These are phyloP conservation scores for Rhyacophila brunnea DNA, from an alignment of 1,140 invertebrate genomes.

Conservation along the genomic window DNA sequence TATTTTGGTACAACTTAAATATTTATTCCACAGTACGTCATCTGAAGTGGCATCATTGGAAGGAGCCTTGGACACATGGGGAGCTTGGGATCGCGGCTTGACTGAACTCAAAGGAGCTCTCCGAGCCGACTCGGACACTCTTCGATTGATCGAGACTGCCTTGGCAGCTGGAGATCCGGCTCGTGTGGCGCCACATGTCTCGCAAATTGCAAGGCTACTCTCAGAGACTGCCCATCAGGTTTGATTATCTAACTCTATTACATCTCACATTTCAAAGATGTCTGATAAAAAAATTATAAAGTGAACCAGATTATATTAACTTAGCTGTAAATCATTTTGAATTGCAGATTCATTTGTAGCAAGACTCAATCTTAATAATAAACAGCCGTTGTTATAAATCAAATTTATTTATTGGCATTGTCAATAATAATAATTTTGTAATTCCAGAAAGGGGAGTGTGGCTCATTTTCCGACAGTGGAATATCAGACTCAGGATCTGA, in stretches of 20 bases:
- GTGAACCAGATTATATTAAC: too few relatives aligned
- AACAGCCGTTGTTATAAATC: too few relatives aligned
- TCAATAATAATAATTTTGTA: neutral
- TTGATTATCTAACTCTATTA: neutral
- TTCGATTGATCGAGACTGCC: slow-evolving; percentile 43
- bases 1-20: slow-evolving; percentile 4
- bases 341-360: too few relatives aligned
- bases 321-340: too few relatives aligned
- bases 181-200: slow-evolving; percentile 46
- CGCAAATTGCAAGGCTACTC: slow-evolving; percentile 46
- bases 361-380: too few relatives aligned
- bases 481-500: slow-evolving; percentile 77
- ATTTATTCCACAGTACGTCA: slow-evolving; percentile 42
- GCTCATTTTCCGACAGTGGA: slow-evolving; percentile 71
- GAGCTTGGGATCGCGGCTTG: slow-evolving; percentile 55
- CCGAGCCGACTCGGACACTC: slow-evolving; percentile 51
- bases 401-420: neutral
- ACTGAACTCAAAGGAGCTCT: slow-evolving; percentile 53
- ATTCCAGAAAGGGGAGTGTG: slow-evolving; percentile 39
- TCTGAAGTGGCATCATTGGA: slow-evolving; percentile 50
- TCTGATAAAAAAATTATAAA: too few relatives aligned
- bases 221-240: slow-evolving; percentile 36
- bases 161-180: slow-evolving; percentile 41
- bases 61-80: slow-evolving; percentile 52
- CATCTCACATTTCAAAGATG: too few relatives aligned